phyloP scores from a whole-genome alignment of 1,140 invertebrate species.

The Anoplolepis gracilipes region DNA sequence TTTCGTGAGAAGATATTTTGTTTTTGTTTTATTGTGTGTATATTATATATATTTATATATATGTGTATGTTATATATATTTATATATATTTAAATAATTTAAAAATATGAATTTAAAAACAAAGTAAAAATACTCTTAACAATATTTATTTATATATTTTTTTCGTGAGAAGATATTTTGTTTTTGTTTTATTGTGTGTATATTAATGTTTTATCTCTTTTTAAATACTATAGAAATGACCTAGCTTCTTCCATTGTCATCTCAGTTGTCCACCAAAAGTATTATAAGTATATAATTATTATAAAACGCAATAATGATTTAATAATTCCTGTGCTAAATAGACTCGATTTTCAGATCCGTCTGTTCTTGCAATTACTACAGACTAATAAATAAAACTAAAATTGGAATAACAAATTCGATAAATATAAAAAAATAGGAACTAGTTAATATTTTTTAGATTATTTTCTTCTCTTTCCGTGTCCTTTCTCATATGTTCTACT shows the following conservation, averaged over 20 bases:
- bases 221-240: background rate
- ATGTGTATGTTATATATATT: too few species aligned
- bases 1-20: too few species aligned
- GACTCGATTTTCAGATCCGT: background rate
- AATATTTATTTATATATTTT: constrained; percentile 2
- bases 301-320: background rate
- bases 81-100: background rate
- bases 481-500: background rate
- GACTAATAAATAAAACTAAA: background rate
- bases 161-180: too few species aligned
- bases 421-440: background rate
- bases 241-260: background rate
- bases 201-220: background rate
- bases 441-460: background rate
- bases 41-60: too few species aligned
- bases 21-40: background rate
- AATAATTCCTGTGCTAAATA: background rate
- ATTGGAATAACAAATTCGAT: constrained; percentile 1
- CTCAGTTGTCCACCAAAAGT: background rate
- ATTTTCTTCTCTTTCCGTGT: background rate
- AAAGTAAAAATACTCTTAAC: background rate
- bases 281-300: background rate
- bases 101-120: background rate
- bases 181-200: background rate
- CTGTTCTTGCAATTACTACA: background rate